Evolutionary conservation across 92 coral and sea anemone species (phyloP), one percentile per base, ranked within the genome.

Genomic region (Parazoanthus swiftii): DNA sequence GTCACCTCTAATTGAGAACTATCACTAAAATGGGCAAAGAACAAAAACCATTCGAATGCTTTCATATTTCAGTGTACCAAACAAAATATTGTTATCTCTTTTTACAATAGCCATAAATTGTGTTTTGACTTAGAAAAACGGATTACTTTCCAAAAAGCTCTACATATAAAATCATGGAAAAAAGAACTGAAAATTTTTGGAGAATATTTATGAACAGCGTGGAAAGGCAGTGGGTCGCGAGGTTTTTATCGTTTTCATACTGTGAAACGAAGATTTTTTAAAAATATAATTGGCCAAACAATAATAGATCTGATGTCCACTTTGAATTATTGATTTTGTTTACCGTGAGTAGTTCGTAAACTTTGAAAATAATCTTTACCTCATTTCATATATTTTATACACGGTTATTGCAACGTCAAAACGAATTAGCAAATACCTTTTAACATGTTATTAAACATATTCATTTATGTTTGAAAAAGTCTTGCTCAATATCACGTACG

Each of bases 241-340:
- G 43, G 16, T 43, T 72, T 25, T 71, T 35, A 84, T 26, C 86
- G 36, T 8, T 70, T 26, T 71, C 42, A 46, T 44, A 44, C 26
- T 71, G 65, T 35, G 77, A 70, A 5, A 8, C 79, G 51, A 26
- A 54, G n/a, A 15, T 84, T 3, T 29, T 44, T 25, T 5, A 82
- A 68, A 82, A 68, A 9, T n/a, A 68, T 25, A 82, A 66, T 42
- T 14, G 5, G 3, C 54, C 79, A 44, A 26, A 44, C 75, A 54
- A 71, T 42, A 48, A 36, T 26, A 11, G 65, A 16, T 21, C 63
- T 68, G 87, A 70, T 29, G 65, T 0, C 21, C 65, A 84, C 21
- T 73, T 23, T 84, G 15, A 84, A 84, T 84, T 23, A 84, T 84
- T 84, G n/a, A 84, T 72, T 71, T 84, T 82, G 77, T 73, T 84